Conservation (phyloP, 2,888 invertebrate genomes). For the Lacanobia wlatinum region DNA sequence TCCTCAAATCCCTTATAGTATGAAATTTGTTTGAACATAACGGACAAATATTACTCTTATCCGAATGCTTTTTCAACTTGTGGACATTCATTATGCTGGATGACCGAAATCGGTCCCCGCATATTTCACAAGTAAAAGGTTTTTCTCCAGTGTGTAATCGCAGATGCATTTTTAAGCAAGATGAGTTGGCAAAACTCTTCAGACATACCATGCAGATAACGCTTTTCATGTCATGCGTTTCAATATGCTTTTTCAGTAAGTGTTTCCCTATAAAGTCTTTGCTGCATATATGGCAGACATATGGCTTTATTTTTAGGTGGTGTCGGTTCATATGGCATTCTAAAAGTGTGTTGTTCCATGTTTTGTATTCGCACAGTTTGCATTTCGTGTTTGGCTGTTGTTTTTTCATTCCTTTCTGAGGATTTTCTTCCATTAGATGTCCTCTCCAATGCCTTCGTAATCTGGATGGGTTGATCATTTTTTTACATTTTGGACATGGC, state of each 20-base stretch:
- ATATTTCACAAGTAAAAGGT: constrained; percentile 72
- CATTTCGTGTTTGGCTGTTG: constrained; percentile 52
- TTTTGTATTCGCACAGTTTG: constrained; percentile 61
- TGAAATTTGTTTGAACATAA: constrained; percentile 74
- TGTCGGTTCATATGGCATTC: constrained; percentile 73
- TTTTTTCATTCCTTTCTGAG: constrained; percentile 24
- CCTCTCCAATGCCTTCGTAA: constrained; percentile 71
- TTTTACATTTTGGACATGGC: constrained; percentile 69
- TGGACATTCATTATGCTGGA: constrained; percentile 76
- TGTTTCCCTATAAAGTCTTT: constrained; percentile 72
- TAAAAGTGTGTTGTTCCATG: constrained; percentile 62
- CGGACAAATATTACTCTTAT: constrained; percentile 73
- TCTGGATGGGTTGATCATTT: constrained; percentile 64
- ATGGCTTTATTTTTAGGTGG: constrained; percentile 72
- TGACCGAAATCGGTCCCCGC: constrained; percentile 73
- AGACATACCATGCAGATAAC: constrained; percentile 68
- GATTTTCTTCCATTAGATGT: constrained; percentile 53
- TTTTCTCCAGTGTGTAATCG: constrained; percentile 66
- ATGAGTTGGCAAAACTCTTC: constrained; percentile 74
- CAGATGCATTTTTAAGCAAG: constrained; percentile 74
- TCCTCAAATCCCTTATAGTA: constrained; percentile 71
- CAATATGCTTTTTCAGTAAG: constrained; percentile 69
- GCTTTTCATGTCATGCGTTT: constrained; percentile 66
- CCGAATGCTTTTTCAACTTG: constrained; percentile 73
- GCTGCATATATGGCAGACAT: constrained; percentile 69